Percentiles rank a stretch among this genome's conserved stretches.
Conservation (phyloP, 2,113 vertebrate species). For the Gymnorhina tibicen region DNA sequence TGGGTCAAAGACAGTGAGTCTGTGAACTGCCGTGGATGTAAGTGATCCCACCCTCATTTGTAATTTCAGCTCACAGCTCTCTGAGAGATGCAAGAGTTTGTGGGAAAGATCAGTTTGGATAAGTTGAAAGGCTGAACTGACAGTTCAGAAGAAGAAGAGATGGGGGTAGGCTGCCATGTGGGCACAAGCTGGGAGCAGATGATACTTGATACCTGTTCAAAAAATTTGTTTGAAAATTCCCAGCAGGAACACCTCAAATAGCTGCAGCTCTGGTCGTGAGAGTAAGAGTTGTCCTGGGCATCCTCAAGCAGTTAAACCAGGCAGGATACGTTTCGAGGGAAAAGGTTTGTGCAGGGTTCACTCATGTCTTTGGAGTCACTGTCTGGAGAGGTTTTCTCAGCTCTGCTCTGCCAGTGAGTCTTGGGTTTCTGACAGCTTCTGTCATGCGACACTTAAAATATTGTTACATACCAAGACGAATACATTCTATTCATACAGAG, state of each 20-base stretch:
- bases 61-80: background rate
- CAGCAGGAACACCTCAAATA: background rate
- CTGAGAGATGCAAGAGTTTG: background rate
- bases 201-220: background rate
- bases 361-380: background rate
- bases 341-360: background rate
- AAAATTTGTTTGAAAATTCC: background rate
- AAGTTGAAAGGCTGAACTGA: background rate
- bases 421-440: background rate
- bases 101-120: background rate
- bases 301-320: background rate
- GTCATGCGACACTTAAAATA: background rate
- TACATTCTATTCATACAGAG: background rate
- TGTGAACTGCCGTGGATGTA: background rate
- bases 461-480: background rate
- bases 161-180: fast-evolving
- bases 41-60: background rate
- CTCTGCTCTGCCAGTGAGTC: background rate
- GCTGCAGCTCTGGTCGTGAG: background rate
- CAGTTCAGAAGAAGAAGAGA: background rate
- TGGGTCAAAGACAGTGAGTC: background rate
- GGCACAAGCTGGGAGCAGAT: background rate
- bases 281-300: background rate
- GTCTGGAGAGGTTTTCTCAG: background rate
- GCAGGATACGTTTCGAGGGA: fast-evolving